Conservation (phyloP, 2,113 vertebrate genomes). For the Gambusia holbrooki region DNA sequence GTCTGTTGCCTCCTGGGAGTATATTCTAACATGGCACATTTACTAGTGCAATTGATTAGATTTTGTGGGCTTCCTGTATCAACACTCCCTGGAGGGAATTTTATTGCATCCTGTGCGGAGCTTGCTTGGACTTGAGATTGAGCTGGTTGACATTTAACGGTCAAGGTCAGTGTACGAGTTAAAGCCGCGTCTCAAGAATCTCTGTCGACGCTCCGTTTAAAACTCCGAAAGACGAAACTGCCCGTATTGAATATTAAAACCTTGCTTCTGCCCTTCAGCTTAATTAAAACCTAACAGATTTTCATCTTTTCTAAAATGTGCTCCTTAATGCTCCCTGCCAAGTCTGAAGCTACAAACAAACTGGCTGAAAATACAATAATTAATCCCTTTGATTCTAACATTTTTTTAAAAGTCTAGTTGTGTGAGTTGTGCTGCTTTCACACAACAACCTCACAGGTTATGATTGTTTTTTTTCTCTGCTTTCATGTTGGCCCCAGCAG, state of each 20-base stretch:
- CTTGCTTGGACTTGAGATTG: background rate
- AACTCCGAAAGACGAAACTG: background rate
- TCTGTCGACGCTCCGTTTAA: background rate
- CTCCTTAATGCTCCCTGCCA: background rate
- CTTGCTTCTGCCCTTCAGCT: background rate
- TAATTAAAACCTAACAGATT: background rate
- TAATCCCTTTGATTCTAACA: background rate
- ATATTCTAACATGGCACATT: background rate
- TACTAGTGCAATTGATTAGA: background rate
- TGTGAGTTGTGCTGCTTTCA: background rate
- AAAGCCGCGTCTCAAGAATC: background rate
- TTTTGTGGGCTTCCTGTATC: background rate
- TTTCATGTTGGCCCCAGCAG: background rate
- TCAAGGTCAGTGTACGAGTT: no score
- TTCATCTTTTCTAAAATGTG: background rate
- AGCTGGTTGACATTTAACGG: background rate
- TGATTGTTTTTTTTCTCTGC: background rate
- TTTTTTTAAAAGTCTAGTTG: background rate
- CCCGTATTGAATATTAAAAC: background rate
- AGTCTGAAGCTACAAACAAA: background rate
- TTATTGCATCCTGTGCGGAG: no score
- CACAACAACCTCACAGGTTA: background rate
- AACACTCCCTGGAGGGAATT: background rate
- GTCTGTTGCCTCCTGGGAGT: background rate
- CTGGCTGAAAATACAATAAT: background rate